Base-by-base conservation (phyloP, 1,140 invertebrate species). In the Popillia japonica region DNA sequence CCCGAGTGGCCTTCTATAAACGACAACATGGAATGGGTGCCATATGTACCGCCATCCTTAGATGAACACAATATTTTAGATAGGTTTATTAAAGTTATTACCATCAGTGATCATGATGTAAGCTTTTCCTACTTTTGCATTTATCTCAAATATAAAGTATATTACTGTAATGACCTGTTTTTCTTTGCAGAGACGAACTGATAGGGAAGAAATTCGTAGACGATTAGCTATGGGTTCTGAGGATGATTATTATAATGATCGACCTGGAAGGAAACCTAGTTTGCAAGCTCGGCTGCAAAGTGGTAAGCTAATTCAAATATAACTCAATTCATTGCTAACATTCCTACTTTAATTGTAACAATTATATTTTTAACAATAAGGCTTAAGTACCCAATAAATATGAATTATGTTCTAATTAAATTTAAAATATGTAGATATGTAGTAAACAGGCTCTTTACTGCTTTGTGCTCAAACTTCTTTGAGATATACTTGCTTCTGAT, bases 171-270 rank as follows among this genome's bases (percentile, higher is more conserved):
- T n/a, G n/a, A 11, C 34, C 17, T 72, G 76, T 78, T 84, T 83
- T 85, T n/a, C n/a, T 80, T 91, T 91, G 72, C 89, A 96, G 94
- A 92, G 94, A 85, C 91, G 93, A 83, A 96, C 95, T 92, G 96
- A 98, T 85, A 90, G 96, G 78, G 96, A 98, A 87, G 96, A 97
- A 88, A 98, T 98, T 81, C 91, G 96, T 77, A 91, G 94, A 83
- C 90, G 95, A 79, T 87, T 98, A 82, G 96, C 96, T 0, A 96
- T 96, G 93, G 95, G 94, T 40, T 90, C 92, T 77, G 95, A 96
- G 80, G 94, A 97, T 81, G 93, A 95, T 82, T 92, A 90, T 85
- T 92, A 92, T 82, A 89, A 88, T 75, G 89, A 92, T 86, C 84
- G 92, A 87, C 89, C 90, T 83, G 92, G 93, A 73, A 91, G 93